Percentiles rank a stretch among this genome's conserved stretches.
Conservation (phyloP, 2,888 invertebrate genomes). For the Bombylius discolor region DNA sequence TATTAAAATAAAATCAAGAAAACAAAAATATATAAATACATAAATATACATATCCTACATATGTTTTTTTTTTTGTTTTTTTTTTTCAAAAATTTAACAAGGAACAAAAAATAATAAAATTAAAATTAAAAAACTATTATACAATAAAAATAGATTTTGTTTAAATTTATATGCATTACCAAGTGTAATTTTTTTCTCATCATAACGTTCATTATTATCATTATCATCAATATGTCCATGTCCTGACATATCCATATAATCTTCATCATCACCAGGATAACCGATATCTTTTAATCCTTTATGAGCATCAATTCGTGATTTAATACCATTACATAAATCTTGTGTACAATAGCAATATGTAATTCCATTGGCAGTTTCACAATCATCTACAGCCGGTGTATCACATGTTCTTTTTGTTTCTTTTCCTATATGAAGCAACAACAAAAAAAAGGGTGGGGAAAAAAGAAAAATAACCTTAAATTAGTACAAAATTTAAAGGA, state of each 20-base stretch:
- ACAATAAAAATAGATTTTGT: too few relatives aligned
- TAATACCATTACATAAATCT: slow-evolving; percentile 14
- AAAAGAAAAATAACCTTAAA: not conserved
- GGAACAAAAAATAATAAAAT: too few relatives aligned
- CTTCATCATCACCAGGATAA: slow-evolving; percentile 14
- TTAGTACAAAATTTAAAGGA: too few relatives aligned
- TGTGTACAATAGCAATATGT: slow-evolving; percentile 15
- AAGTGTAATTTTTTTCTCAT: too few relatives aligned
- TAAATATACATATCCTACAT: too few relatives aligned
- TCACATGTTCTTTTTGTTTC: slow-evolving; percentile 15
- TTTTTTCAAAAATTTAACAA: too few relatives aligned
- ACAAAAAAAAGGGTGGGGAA: not conserved
- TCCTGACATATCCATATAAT: slow-evolving; percentile 9
- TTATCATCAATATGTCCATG: not conserved
- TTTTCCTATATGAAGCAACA: slow-evolving; percentile 6
- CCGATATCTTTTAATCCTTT: slow-evolving; percentile 8
- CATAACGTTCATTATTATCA: not conserved
- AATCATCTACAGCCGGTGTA: slow-evolving; percentile 14
- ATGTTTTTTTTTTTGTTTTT: too few relatives aligned
- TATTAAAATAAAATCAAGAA: too few relatives aligned
- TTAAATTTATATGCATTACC: too few relatives aligned
- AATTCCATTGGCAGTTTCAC: slow-evolving; percentile 15
- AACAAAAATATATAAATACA: too few relatives aligned
- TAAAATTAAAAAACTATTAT: too few relatives aligned
- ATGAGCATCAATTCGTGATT: slow-evolving; percentile 11